phyloP scores from a whole-genome alignment of 2,888 invertebrate species.

The Timema podura region DNA sequence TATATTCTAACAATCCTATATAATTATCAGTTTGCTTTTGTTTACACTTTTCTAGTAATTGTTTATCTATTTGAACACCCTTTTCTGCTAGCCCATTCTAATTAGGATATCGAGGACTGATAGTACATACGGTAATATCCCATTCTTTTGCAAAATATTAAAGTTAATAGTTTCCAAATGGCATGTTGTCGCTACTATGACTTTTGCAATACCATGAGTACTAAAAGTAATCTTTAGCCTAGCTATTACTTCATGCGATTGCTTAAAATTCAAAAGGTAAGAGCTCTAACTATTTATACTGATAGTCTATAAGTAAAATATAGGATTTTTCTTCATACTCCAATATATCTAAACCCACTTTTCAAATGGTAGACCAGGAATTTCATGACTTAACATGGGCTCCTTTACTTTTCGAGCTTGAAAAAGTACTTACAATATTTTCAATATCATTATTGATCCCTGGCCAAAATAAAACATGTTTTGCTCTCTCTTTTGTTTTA shows the following conservation, averaged over 20 bases:
- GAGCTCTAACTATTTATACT: neutral
- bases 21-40: neutral
- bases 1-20: neutral
- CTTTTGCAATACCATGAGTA: neutral
- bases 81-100: neutral
- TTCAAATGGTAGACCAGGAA: neutral
- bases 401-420: neutral
- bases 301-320: neutral
- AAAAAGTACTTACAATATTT: neutral
- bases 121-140: neutral
- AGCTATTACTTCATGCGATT: neutral
- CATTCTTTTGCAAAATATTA: neutral
- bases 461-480: neutral
- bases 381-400: neutral
- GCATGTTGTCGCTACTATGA: neutral
- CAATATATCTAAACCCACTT: neutral
- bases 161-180: neutral
- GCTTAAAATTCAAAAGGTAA: neutral
- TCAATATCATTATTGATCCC: neutral
- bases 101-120: neutral
- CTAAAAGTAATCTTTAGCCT: neutral
- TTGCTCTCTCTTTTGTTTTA: neutral
- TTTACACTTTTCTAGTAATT: neutral
- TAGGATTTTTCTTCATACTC: conserved; percentile 6
- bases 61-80: neutral